These are phyloP conservation scores for Pedetes capensis DNA, from an alignment of 2,113 vertebrate species.

Conservation along the genomic window DNA sequence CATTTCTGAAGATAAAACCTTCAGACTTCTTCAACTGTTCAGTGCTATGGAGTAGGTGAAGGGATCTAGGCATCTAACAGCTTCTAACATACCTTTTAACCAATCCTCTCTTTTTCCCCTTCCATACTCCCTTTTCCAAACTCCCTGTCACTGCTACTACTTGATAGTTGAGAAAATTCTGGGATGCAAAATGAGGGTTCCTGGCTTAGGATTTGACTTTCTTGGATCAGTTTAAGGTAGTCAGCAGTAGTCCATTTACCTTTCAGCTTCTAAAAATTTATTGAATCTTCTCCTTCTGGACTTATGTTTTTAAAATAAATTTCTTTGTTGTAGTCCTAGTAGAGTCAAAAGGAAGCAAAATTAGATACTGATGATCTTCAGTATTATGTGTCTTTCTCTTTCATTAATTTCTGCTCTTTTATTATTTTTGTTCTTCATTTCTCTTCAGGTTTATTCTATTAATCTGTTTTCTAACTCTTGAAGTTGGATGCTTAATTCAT, in stretches of 20 bases:
- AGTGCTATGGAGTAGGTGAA: too few species aligned
- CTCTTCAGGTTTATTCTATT: not conserved
- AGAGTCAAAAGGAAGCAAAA: not conserved
- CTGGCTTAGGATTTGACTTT: not conserved
- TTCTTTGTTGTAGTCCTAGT: not conserved
- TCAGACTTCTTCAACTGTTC: too few species aligned
- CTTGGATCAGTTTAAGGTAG: not conserved
- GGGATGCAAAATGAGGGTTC: not conserved
- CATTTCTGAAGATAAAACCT: too few species aligned
- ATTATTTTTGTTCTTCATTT: slow-evolving; percentile 22
- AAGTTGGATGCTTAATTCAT: not conserved
- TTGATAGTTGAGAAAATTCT: too few species aligned
- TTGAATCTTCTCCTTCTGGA: not conserved
- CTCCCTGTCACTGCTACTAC: too few species aligned
- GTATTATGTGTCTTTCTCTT: not conserved
- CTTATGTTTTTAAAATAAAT: slow-evolving; percentile 24
- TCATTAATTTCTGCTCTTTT: not conserved
- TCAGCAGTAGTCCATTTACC: not conserved
- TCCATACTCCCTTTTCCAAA: too few species aligned
- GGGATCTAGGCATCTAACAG: too few species aligned
- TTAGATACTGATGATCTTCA: not conserved
- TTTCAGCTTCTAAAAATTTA: not conserved
- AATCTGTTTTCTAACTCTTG: not conserved
- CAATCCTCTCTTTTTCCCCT: too few species aligned
- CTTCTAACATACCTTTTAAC: too few species aligned